phyloP scores from a whole-genome alignment of 2,797 vertebrate genomes.

The Hypotaenidia okinawae region DNA sequence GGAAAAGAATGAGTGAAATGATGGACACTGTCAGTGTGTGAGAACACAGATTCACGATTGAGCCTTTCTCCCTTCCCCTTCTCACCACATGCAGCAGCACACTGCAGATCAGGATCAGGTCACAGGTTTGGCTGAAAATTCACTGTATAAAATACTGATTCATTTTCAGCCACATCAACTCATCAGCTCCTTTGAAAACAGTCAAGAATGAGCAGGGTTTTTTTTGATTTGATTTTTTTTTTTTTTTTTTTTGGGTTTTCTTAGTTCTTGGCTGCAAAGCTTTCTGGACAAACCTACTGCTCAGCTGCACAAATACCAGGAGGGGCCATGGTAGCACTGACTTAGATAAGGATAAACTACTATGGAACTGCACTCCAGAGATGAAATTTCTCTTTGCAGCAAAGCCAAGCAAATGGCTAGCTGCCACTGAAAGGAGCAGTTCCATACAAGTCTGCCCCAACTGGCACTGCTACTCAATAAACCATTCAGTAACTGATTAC shows the following conservation, averaged over 20 bases:
- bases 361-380: neutral
- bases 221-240: too few species aligned
- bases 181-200: neutral
- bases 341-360: neutral
- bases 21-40: neutral
- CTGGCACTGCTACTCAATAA: neutral
- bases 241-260: too few species aligned
- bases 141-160: neutral
- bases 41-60: neutral
- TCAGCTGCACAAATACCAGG: conserved; percentile 23
- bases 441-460: neutral
- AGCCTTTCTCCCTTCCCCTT: neutral
- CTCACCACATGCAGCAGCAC: neutral
- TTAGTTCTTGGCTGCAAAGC: conserved; percentile 16
- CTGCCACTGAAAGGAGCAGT: neutral
- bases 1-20: neutral
- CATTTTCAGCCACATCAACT: neutral
- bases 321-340: neutral
- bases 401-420: neutral
- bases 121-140: neutral
- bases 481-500: neutral
- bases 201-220: neutral
- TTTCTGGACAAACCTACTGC: neutral
- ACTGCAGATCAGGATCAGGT: neutral
- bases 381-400: conserved; percentile 7